Percentiles rank a stretch among this genome's conserved stretches.
phyloP scores from a whole-genome alignment of 2,888 invertebrate genomes.

The Lasioglossum pauxillum region DNA sequence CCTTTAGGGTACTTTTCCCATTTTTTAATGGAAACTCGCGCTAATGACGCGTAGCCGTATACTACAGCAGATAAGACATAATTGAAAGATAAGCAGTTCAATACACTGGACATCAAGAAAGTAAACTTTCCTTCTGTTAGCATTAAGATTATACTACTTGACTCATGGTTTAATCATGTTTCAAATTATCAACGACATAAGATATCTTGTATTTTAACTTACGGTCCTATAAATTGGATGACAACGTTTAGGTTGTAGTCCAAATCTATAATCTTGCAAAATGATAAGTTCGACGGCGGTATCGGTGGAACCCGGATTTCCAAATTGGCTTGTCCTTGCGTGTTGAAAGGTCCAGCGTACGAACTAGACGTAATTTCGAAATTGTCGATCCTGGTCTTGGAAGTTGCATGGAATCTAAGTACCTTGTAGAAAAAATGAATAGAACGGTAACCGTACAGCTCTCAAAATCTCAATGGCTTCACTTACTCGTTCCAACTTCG shows the following conservation, averaged over 20 bases:
- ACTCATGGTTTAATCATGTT: background rate
- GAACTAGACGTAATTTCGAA: background rate
- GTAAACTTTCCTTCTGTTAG: background rate
- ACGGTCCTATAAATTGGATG: conserved; percentile 56
- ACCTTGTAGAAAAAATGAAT: conserved; percentile 79
- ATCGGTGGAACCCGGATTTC: conserved; percentile 53
- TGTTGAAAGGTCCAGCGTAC: conserved; percentile 2
- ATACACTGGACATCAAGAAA: background rate
- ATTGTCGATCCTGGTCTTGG: background rate
- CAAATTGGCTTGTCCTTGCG: background rate
- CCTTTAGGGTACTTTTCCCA: background rate
- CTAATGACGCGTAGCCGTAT: background rate
- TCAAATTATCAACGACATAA: background rate
- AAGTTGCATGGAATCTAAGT: conserved; percentile 86
- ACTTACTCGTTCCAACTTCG: conserved; percentile 63
- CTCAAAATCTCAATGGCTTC: background rate
- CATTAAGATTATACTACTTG: background rate
- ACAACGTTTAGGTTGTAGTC: conserved; percentile 45
- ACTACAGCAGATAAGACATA: background rate
- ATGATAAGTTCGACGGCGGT: conserved; percentile 56
- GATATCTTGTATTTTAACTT: conserved; percentile 20
- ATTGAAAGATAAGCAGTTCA: background rate
- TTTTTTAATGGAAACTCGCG: background rate
- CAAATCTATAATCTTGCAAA: conserved; percentile 60
- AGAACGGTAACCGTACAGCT: background rate